Base-by-base conservation (phyloP, 2,113 vertebrate genomes). In the Ciconia stormi region DNA sequence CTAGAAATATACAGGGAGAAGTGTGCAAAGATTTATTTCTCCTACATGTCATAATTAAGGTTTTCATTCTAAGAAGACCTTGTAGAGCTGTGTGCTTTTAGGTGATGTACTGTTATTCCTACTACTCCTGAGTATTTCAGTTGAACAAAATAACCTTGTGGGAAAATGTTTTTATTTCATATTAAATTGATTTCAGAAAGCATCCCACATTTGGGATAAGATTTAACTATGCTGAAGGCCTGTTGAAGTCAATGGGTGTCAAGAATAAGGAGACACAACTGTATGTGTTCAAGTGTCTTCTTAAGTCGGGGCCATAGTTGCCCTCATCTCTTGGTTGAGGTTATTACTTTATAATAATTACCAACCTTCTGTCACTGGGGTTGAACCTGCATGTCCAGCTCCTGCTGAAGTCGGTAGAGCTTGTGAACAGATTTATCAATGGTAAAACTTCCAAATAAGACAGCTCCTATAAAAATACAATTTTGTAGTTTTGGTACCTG, bases 171-270 rank as follows among this genome's bases (percentile, higher is more conserved):
- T 93, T 91, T 77, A 61, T 90, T 77, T 92, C 10, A 29, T 66
- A 20, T 86, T 81, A 78, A 95, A 83, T 67, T 93, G 56, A 88
- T 90, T 95, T 83, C 36, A 42, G 80, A 94, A 90, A 95, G 72
- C 83, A 76, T 86, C 53, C 44, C 17, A 22, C 26, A 32, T 73
- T 46, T 74, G 47, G 55, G 49, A 38, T 69, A 63, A 90, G 29
- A 50, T 77, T 66, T 71, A 92, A 38, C 34, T 82, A 5, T 53
- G 65, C 59, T 50, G 46, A 91, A 82, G 19, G n/a, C 63, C 36
- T 50, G 3, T 69, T 81, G 53, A 90, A 92, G 36, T 85, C 66
- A 81, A 44, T 49, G 25, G 9, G 16, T 61, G 65, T 92, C 65
- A 40, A 30, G 62, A 86, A 70, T 62, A 73, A 0, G 9, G 36